Conservation (phyloP, 2,113 vertebrate genomes). For the Peucedramus taeniatus region DNA sequence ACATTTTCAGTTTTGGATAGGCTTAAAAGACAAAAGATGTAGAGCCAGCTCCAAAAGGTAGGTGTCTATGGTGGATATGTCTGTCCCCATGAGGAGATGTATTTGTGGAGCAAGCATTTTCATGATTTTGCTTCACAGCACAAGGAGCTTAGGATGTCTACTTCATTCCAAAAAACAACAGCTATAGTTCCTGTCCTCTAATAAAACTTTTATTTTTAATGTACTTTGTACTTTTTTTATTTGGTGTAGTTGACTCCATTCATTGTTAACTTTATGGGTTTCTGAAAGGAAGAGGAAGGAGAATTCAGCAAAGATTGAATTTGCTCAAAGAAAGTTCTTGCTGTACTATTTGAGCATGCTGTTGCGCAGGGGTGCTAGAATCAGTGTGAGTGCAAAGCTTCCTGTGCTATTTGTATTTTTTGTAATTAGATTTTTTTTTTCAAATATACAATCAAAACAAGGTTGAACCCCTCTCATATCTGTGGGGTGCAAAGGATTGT, state of each 20-base stretch:
- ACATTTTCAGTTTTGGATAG: background rate
- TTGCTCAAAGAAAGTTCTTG: background rate
- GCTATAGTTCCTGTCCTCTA: background rate
- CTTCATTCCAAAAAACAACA: background rate
- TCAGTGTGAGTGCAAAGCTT: background rate
- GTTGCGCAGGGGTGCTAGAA: background rate
- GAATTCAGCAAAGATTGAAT: background rate
- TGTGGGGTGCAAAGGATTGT: background rate
- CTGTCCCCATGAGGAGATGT: background rate
- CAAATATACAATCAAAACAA: background rate
- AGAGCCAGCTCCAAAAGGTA: background rate
- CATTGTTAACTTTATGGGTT: background rate
- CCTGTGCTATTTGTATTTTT: background rate
- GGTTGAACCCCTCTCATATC: background rate
- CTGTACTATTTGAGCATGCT: background rate
- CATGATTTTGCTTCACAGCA: background rate
- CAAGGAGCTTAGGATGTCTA: background rate
- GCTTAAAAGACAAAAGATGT: background rate
- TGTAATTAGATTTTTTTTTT: background rate
- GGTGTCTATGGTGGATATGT: fast-evolving
- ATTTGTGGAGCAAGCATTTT: background rate
- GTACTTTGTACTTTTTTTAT: too few relatives aligned
- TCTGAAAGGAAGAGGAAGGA: background rate
- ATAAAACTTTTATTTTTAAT: background rate
- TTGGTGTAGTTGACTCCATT: background rate